Conservation (phyloP, 1,140 invertebrate species). For the Meloidogyne hapla region DNA sequence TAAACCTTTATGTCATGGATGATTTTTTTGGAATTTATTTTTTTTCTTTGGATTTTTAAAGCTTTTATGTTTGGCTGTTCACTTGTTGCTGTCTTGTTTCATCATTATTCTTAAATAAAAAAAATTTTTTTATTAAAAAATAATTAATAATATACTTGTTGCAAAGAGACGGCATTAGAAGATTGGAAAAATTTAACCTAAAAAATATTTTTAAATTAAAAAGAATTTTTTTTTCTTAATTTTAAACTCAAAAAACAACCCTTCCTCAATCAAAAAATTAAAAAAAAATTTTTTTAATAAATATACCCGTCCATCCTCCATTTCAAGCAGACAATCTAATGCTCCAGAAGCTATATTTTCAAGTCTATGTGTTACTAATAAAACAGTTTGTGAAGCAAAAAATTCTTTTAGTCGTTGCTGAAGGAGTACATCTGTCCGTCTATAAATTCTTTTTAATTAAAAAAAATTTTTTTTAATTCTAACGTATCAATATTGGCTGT, state of each 20-base stretch:
- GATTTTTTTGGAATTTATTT: no score
- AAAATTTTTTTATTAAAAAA: no score
- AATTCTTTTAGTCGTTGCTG: slow-evolving; percentile 78
- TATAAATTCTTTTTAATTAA: slow-evolving; percentile 17
- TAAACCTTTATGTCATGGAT: no score
- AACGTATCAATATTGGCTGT: slow-evolving; percentile 67
- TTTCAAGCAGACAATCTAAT: neutral
- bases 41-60: no score
- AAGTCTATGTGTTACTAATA: slow-evolving; percentile 88
- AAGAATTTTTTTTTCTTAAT: neutral
- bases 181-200: no score
- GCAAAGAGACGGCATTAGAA: no score
- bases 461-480: neutral
- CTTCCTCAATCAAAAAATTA: neutral
- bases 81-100: no score
- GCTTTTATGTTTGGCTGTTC: no score
- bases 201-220: neutral
- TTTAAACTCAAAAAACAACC: no score
- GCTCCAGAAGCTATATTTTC: slow-evolving; percentile 68
- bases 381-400: slow-evolving; percentile 81
- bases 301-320: slow-evolving; percentile 14
- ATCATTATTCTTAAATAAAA: no score
- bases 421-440: slow-evolving; percentile 77
- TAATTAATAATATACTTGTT: no score
- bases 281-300: neutral